Evolutionary conservation across 2,888 invertebrate species (phyloP).

Genomic region (Tipula confusa): DNA sequence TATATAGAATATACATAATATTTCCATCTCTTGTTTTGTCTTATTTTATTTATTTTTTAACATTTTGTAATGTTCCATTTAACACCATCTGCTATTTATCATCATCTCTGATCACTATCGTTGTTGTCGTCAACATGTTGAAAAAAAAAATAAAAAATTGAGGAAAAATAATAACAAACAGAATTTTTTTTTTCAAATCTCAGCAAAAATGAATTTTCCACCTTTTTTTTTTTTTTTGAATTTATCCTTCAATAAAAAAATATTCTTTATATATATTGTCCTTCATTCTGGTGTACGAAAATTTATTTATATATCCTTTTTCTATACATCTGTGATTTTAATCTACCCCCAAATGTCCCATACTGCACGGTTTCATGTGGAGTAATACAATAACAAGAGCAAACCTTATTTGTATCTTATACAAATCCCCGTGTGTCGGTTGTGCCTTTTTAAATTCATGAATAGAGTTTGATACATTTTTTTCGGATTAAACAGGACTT

Average conservation of each 20-base stretch:
- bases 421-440: background rate
- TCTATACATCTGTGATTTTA: constrained; percentile 8
- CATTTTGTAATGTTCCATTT: constrained; percentile 9
- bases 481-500: too few relatives aligned
- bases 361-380: background rate
- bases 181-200: background rate
- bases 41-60: background rate
- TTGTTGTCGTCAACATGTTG: background rate
- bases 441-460: background rate
- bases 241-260: constrained; percentile 4
- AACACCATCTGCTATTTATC: constrained; percentile 25
- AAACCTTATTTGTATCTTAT: background rate
- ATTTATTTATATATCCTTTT: background rate
- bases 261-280: background rate
- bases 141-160: background rate
- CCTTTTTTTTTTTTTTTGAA: background rate
- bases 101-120: constrained; percentile 20
- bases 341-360: background rate
- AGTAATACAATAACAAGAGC: background rate
- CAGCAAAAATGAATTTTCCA: constrained; percentile 14
- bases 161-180: constrained; percentile 21
- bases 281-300: background rate
- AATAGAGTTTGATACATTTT: background rate
- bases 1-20: too few relatives aligned
- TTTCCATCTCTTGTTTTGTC: background rate